phyloP scores from a whole-genome alignment of 30 jellyfish, hydroid and myxozoan genomes.

The Calvadosia cruxmelitensis region DNA sequence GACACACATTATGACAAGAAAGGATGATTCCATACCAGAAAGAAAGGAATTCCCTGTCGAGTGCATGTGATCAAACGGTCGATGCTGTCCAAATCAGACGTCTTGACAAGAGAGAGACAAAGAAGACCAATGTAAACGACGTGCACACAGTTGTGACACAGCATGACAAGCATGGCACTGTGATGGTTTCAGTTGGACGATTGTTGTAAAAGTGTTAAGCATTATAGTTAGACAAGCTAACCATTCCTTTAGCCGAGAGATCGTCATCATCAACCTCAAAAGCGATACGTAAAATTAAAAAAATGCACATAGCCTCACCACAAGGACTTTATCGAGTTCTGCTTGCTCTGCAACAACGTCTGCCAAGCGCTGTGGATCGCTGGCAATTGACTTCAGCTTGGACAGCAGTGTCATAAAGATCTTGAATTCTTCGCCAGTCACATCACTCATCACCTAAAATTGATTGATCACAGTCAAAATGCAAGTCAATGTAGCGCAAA shows the following conservation, averaged over 20 bases:
- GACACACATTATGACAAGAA: too few relatives aligned
- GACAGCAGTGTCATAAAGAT: constrained; percentile 58
- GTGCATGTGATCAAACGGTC: constrained; percentile 96
- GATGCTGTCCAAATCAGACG: constrained; percentile 73
- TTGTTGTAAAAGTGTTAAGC: not conserved
- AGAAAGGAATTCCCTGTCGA: constrained; percentile 85
- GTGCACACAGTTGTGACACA: not conserved
- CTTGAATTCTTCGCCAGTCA: constrained; percentile 97
- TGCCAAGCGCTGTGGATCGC: constrained; percentile 88
- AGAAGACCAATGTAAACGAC: not conserved
- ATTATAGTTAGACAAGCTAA: not conserved
- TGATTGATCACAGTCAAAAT: too few relatives aligned
- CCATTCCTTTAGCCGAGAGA: constrained; percentile 70
- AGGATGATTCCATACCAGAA: constrained; percentile 65
- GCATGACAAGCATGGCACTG: not conserved
- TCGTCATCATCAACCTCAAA: constrained; percentile 49
- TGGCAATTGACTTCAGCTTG: constrained; percentile 71
- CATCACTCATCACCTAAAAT: constrained; percentile 67
- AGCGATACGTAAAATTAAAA: not conserved
- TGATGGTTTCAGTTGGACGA: constrained; percentile 53
- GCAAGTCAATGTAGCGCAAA: too few relatives aligned
- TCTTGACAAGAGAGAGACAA: constrained; percentile 13
- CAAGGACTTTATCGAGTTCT: constrained; percentile 68
- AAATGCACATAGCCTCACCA: constrained; percentile 18
- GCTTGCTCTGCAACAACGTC: constrained; percentile 97